Conservation (phyloP, 1,140 invertebrate genomes). For the Ruditapes philippinarum region DNA sequence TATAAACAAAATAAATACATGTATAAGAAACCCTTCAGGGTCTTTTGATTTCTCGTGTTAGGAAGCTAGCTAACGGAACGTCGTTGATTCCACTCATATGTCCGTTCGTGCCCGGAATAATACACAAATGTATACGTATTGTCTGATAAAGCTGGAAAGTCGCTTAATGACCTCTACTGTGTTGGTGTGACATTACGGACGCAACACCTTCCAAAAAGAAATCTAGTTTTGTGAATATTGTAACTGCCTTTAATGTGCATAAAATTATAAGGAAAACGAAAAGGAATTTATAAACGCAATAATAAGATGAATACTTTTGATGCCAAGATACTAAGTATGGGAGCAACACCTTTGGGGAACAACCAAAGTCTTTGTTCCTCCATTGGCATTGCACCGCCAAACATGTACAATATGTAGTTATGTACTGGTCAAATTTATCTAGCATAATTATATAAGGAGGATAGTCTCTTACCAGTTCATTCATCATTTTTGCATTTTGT, state of each 20-base stretch:
- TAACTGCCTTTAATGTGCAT: no score
- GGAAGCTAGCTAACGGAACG: no score
- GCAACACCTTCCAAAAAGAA: no score
- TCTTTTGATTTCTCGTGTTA: neutral
- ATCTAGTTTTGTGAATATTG: no score
- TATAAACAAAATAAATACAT: neutral
- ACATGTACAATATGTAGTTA: neutral
- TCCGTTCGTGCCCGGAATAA: neutral
- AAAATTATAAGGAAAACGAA: no score
- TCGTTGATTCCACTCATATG: no score
- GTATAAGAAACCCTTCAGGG: neutral
- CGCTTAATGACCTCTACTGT: no score
- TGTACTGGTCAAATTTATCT: neutral
- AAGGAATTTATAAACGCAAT: no score
- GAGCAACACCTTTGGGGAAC: no score
- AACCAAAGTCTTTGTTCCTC: no score
- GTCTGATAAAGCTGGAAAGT: no score
- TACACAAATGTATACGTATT: neutral
- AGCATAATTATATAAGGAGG: neutral
- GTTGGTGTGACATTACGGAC: no score
- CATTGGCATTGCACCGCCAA: neutral
- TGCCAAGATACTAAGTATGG: neutral
- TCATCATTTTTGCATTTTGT: slow-evolving; percentile 2
- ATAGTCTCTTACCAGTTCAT: slow-evolving; percentile 30
- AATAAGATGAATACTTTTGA: neutral